Base-by-base conservation (phyloP, 1,140 invertebrate species). In the Euura saliciscinereae region DNA sequence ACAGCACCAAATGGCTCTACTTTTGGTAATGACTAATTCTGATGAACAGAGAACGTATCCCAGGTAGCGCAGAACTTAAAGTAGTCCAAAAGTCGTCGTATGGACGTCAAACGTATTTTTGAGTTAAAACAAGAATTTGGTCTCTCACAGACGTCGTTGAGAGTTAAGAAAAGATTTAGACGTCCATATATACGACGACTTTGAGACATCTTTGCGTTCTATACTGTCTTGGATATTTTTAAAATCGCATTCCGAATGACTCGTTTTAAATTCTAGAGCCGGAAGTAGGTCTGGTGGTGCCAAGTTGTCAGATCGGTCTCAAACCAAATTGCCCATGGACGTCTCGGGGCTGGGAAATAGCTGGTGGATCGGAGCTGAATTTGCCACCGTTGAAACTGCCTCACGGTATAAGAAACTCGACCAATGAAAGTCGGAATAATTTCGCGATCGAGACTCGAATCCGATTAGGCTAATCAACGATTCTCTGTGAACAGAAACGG, bases 341-440 rank as follows among this genome's bases (percentile, higher is more conserved):
- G 11, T 67, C 73, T 65, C 65, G 71, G 70, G 65, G 69, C 71
- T 74, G 67, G 69, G 69, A 68, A 68, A 74, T 74, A 65, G 71
- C 66, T 70, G 65, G 67, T 71, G 69, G 65, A 51, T 66, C 70
- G 66, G 65, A 71, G 10, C 45, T 70, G 64, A 74, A 70, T 70
- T 73, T 70, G 44, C 68, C 44, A 45, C 66, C 73, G 70, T 70
- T 73, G 45, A 69, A 45, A 67, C 71, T 65, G 51, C 69, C 3
- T 28, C 43, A 67, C 42, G 66, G 66, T 67, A 67, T 4, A 59
- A 8, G 51, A 11, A 59, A 59, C 13, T 59, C 51, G 13, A 59
- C 6, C 2, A 28, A 28, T 28, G 28, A 28, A 28, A 0, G 28
- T 28, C 28, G 28, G 28, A 28, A 28, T 28, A 28, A 28, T 28